Evolutionary conservation across 2,888 invertebrate species (phyloP).

Genomic region (Poecilus cupreus): DNA sequence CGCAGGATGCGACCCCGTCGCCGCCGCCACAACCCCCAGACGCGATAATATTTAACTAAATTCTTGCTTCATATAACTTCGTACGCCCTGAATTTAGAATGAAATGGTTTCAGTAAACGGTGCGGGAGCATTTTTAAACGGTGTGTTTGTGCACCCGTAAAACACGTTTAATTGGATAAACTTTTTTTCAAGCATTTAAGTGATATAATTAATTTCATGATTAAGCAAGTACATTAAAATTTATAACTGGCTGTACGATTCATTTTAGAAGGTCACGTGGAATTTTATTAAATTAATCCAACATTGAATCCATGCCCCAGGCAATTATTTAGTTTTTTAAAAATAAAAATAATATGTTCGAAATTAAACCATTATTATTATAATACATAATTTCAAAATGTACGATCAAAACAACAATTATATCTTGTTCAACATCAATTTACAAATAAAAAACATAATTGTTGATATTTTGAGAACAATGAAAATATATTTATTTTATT

Average conservation of each 20-base stretch:
- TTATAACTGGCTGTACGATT: slow-evolving; percentile 27
- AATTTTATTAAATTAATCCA: background rate
- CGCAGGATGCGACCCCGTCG: slow-evolving; percentile 69
- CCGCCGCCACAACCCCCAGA: slow-evolving; percentile 68
- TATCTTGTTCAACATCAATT: slow-evolving; percentile 18
- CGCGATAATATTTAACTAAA: slow-evolving; percentile 73
- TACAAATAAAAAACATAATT: slow-evolving; percentile 15
- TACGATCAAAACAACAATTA: background rate
- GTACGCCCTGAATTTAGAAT: slow-evolving; percentile 52
- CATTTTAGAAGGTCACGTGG: background rate
- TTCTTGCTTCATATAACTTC: slow-evolving; percentile 72
- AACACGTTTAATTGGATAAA: slow-evolving; percentile 56
- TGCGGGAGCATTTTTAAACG: slow-evolving; percentile 43
- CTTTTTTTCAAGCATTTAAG: slow-evolving; percentile 42
- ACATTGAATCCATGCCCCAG: background rate
- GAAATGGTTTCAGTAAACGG: slow-evolving; percentile 40
- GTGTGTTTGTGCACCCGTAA: slow-evolving; percentile 51
- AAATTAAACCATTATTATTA: slow-evolving; percentile 13
- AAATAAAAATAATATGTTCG: background rate
- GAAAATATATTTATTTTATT: background rate
- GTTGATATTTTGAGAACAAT: background rate
- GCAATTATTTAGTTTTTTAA: background rate
- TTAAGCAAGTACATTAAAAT: slow-evolving; percentile 36
- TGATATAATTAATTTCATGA: slow-evolving; percentile 52
- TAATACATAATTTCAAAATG: background rate